Evolutionary conservation across 2,113 vertebrate species (phyloP), one percentile per base, ranked within the genome.

Genomic region (Poeciliopsis occidentalis): DNA sequence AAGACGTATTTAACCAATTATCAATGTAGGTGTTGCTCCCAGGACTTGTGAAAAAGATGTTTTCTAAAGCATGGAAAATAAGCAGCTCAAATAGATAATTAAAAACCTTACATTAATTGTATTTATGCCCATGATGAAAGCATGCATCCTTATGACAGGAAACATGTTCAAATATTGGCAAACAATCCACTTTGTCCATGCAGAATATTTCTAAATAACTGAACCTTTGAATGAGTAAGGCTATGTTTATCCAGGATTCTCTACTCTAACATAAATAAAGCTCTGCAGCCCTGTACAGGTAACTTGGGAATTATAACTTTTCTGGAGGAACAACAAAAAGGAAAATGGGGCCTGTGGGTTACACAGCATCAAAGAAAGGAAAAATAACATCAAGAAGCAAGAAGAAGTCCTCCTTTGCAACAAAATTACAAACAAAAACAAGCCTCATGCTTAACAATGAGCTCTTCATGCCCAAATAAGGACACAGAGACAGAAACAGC

Each of bases 351-450:
- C 51, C 17, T 60, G 30, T 60, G 12, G 30, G 51, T 15, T 30
- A 69, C 15, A 12, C 47, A 8, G 15, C 68, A 69, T 69, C 30
- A 69, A 51, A 68, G 41, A 31, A 30, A 19, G 15, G 34, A 37
- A 37, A 32, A 32, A 32, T 24, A 30, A 69, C 5, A 57, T 34
- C 2, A 69, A 15, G 7, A 60, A 24, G 11, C 10, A 17, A 27
- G 30, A n/a, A 70, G n/a, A 27, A 13, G 39, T 31, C 24, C 24
- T 37, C 12, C 69, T 70, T 60, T 27, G 32, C 26, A 54, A 57
- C 30, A 32, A 32, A 69, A 69, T 22, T 34, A 54, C 29, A 69
- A 69, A 69, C 10, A 69, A 54, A 69, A 54, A 24, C 67, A 32
- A 54, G 30, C 19, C 32, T 54, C 30, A 37, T 60, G 6, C 3